Conservation (phyloP, 2,888 invertebrate species). For the Blastobasis lacticolella region DNA sequence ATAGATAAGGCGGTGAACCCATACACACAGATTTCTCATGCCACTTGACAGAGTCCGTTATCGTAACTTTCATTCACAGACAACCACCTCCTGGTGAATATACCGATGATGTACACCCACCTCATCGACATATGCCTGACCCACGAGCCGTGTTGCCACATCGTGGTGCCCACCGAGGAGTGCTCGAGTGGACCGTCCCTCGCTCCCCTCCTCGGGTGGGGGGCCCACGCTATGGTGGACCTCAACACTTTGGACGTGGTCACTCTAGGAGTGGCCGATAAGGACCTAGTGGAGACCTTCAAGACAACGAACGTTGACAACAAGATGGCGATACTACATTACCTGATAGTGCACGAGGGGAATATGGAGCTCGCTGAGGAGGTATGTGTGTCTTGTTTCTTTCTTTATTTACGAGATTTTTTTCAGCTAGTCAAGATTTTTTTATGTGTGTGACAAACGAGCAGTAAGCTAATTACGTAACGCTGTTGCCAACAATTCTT, state of each 20-base stretch:
- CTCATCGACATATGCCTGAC: constrained; percentile 87
- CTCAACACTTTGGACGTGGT: constrained; percentile 82
- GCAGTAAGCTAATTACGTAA: too few species aligned
- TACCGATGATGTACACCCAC: constrained; percentile 89
- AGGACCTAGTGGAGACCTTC: constrained; percentile 79
- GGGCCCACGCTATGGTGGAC: constrained; percentile 75
- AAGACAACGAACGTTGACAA: constrained; percentile 80
- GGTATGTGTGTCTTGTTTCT: constrained; percentile 64
- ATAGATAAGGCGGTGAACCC: too few species aligned
- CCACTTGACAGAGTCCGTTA: too few species aligned
- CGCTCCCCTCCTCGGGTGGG: constrained; percentile 78
- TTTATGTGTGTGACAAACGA: too few species aligned
- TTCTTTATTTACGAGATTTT: too few species aligned
- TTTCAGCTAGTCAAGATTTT: constrained; percentile 1
- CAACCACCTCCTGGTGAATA: constrained; percentile 86
- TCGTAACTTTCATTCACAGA: constrained; percentile 53
- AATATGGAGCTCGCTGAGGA: constrained; percentile 84
- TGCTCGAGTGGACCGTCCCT: constrained; percentile 76
- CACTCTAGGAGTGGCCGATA: constrained; percentile 77
- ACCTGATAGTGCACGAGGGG: constrained; percentile 84
- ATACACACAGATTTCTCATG: too few species aligned
- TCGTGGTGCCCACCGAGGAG: constrained; percentile 78
- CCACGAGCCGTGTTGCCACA: constrained; percentile 89
- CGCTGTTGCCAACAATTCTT: too few species aligned
- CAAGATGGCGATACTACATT: constrained; percentile 86